Evolutionary conservation across 2,797 vertebrate genomes (phyloP).

Genomic region (Sebastes wilsoni): DNA sequence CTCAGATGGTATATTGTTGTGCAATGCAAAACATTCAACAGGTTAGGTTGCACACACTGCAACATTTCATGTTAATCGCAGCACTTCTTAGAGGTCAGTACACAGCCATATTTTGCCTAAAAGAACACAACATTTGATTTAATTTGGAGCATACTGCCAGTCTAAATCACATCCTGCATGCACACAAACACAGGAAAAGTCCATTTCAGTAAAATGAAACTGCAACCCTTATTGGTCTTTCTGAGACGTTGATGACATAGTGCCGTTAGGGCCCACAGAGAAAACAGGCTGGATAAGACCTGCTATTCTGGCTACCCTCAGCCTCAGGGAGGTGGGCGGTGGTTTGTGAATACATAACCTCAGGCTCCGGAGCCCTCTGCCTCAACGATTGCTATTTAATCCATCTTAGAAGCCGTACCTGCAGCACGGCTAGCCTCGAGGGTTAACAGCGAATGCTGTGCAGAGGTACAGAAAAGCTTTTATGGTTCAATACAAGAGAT

Average conservation of each 20-base stretch:
- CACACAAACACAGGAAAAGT: slow-evolving; percentile 2
- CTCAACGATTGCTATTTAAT: slow-evolving; percentile 74
- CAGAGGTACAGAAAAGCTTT: slow-evolving; percentile 3
- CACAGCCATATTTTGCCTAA: not conserved
- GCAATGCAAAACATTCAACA: not conserved
- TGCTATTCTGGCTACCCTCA: slow-evolving; percentile 28
- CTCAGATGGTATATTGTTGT: not conserved
- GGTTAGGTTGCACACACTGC: not conserved
- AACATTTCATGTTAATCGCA: not conserved
- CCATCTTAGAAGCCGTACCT: slow-evolving; percentile 59
- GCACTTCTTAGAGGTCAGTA: not conserved
- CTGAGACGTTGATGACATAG: slow-evolving; percentile 34
- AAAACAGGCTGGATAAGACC: slow-evolving; percentile 38
- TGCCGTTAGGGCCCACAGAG: not conserved
- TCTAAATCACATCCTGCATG: not conserved
- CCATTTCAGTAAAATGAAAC: slow-evolving; percentile 20
- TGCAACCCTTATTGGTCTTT: slow-evolving; percentile 18
- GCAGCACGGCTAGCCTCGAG: slow-evolving; percentile 36
- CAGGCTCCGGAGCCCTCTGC: slow-evolving; percentile 49
- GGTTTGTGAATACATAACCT: slow-evolving; percentile 56
- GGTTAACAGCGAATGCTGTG: slow-evolving; percentile 39
- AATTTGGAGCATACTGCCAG: not conserved
- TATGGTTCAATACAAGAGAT: slow-evolving; percentile 10
- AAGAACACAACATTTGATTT: not conserved
- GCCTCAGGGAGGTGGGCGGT: slow-evolving; percentile 46